phyloP scores from a whole-genome alignment of 2,113 vertebrate genomes.

The Circaetus gallicus region DNA sequence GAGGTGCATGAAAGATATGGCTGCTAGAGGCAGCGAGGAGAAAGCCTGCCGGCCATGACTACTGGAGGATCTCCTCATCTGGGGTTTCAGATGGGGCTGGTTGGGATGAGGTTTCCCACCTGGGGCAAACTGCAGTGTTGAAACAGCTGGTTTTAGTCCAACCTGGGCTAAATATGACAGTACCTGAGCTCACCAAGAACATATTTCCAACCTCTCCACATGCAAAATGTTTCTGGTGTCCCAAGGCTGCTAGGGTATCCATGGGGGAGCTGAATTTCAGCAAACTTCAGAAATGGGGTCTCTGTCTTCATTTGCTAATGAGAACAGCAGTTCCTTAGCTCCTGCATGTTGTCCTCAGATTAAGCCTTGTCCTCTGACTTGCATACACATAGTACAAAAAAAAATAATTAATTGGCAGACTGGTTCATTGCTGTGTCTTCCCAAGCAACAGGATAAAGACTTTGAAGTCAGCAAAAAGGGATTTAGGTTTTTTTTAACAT shows the following conservation, averaged over 20 bases:
- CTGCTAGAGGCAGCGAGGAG: background rate
- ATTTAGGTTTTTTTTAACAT: background rate
- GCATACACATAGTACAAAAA: background rate
- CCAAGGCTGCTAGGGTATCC: background rate
- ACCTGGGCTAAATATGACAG: background rate
- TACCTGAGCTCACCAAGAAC: background rate
- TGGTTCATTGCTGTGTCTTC: background rate
- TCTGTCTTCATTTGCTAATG: background rate
- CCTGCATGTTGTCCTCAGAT: background rate
- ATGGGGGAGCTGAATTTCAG: background rate
- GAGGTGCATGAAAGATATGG: background rate
- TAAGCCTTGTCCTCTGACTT: background rate
- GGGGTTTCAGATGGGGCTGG: background rate
- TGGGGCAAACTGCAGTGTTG: background rate
- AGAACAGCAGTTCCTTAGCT: background rate
- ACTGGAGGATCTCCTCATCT: background rate
- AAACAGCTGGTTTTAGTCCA: background rate
- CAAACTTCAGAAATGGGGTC: background rate
- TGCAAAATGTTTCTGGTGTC: background rate
- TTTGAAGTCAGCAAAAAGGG: background rate
- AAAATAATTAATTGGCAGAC: background rate
- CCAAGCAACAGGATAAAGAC: background rate
- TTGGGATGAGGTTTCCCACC: background rate
- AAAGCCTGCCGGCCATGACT: accelerated
- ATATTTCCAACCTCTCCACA: accelerated